These are phyloP conservation scores for Sitobion miscanthi DNA, from an alignment of 1,140 invertebrate genomes.

Conservation along the genomic window DNA sequence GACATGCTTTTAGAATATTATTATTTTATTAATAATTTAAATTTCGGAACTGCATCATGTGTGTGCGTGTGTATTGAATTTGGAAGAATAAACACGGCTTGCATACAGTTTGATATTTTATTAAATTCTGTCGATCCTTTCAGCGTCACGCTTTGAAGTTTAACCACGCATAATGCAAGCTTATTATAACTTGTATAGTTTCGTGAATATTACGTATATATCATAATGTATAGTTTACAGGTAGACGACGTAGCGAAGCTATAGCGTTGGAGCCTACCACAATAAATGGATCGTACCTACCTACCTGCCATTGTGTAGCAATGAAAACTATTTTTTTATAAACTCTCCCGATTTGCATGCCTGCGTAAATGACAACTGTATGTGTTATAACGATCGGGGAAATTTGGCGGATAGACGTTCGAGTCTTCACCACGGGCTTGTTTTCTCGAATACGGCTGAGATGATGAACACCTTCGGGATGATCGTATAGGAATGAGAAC, in stretches of 20 bases:
- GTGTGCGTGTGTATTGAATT: not conserved
- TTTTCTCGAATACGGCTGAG: not conserved
- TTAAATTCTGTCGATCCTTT: constrained; percentile 20
- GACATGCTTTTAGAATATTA: not conserved
- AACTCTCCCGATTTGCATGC: not conserved
- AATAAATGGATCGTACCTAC: not conserved
- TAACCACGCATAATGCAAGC: constrained; percentile 1
- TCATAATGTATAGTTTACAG: not conserved
- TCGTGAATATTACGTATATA: not conserved
- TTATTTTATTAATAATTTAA: not conserved
- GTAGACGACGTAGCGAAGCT: not conserved
- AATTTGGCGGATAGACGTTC: not conserved
- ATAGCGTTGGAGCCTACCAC: not conserved
- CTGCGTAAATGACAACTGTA: not conserved
- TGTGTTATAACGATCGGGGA: not conserved
- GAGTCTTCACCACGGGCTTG: not conserved
- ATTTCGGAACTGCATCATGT: not conserved
- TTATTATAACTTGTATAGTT: constrained; percentile 1
- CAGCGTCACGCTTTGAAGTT: not conserved
- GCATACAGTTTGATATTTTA: not conserved
- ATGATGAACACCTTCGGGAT: not conserved
- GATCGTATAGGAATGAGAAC: no score
- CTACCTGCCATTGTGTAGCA: not conserved
- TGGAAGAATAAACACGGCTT: not conserved
- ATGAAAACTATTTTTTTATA: not conserved